phyloP scores from a whole-genome alignment of 1,140 invertebrate species.

The Glomeris maerens region DNA sequence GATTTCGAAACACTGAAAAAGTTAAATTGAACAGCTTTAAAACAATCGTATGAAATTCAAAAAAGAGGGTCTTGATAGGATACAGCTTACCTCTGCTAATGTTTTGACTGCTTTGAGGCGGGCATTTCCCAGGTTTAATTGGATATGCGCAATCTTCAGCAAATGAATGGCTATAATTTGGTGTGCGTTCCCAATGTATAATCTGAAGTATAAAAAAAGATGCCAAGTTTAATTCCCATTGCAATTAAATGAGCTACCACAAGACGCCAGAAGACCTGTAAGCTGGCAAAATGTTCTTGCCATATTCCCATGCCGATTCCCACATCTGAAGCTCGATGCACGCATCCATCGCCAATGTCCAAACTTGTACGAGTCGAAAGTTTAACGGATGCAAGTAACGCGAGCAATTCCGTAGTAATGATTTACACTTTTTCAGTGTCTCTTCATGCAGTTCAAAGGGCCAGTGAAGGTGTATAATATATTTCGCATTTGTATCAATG shows the following conservation, averaged over 20 bases:
- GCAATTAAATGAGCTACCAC: slow-evolving; percentile 8
- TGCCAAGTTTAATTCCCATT: slow-evolving; percentile 17
- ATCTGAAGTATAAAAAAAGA: no score
- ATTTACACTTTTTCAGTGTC: slow-evolving; percentile 31
- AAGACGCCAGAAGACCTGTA: not conserved
- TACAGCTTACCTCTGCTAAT: slow-evolving; percentile 46
- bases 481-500: not conserved
- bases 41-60: no score
- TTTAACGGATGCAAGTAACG: no score
- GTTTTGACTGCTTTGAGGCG: slow-evolving; percentile 39
- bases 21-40: slow-evolving; percentile 46
- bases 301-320: slow-evolving; percentile 51
- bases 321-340: no score
- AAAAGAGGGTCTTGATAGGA: no score
- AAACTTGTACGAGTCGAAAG: no score
- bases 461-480: not conserved
- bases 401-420: no score
- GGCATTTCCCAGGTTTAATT: slow-evolving; percentile 41
- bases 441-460: not conserved
- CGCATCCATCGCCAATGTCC: slow-evolving; percentile 60
- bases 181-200: slow-evolving; percentile 53
- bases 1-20: slow-evolving; percentile 44
- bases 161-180: slow-evolving; percentile 52
- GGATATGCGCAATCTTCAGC: slow-evolving; percentile 55
- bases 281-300: slow-evolving; percentile 35